Base-by-base conservation (phyloP, 2,113 vertebrate genomes). In the Paramisgurnus dabryanus region DNA sequence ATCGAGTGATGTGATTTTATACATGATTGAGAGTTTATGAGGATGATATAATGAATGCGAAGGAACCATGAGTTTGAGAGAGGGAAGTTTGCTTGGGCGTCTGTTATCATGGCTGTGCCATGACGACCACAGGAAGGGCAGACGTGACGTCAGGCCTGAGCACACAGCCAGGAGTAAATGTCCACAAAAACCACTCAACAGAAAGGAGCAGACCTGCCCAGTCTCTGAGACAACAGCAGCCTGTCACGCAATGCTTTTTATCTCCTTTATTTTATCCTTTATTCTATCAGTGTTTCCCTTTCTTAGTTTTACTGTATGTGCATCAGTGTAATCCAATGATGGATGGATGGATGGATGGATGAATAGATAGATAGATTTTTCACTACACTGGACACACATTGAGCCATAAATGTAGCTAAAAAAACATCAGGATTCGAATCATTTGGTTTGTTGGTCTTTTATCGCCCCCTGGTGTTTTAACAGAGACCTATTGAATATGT, bases 71-170 rank as follows among this genome's bases (percentile, higher is more conserved):
- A 88, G 82, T 89, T 87, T 89, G 85, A 86, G 85, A 70, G 82
- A 87, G 87, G 89, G 84, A 17, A 76, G 80, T 85, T 87, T 88
- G 90, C 84, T 76, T 6, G 85, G 88, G 89, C 88, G 88, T 90
- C 84, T 90, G 89, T 90, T 89, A 87, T 90, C 89, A 85, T 83
- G 88, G 86, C 85, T 86, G 87, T 90, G 90, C 90, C 90, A 90
- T 91, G 83, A 80, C 82, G 60, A 87, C 89, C 86, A 50, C 88
- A 91, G 80, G 87, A 83, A 86, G 82, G 87, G 87, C 86, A 90
- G 90, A 91, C 86, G 86, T 92, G 89, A 89, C 87, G 87, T 92
- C 89, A 90, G 89, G 84, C 79, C 22, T 77, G 85, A 83, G 87
- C 85, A 83, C 79, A 57, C 84, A 57, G 57, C 45, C 72, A 85